phyloP scores from a whole-genome alignment of 2,113 vertebrate species.

The Podarcis muralis region DNA sequence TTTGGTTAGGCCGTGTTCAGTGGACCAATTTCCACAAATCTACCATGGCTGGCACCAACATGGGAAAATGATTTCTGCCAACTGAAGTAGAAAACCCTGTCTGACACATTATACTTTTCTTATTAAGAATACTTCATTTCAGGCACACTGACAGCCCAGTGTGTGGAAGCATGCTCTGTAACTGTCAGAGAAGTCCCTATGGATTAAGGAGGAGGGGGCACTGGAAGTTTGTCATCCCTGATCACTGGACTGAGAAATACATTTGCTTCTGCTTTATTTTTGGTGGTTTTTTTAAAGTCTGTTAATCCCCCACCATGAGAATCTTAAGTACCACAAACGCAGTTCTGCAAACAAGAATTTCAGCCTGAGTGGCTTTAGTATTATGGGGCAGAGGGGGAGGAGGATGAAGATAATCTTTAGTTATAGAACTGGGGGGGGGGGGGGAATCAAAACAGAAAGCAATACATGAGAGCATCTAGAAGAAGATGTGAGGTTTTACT shows the following conservation, averaged over 20 bases:
- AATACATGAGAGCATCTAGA: not conserved
- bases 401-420: not conserved
- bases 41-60: not conserved
- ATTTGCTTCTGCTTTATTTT: slow-evolving; percentile 15
- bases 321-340: slow-evolving; percentile 27
- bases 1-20: not conserved
- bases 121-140: accelerated
- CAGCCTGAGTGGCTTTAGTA: slow-evolving; percentile 19
- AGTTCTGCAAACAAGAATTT: slow-evolving; percentile 20
- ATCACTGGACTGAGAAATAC: slow-evolving; percentile 21
- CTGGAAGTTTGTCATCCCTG: not conserved
- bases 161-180: accelerated
- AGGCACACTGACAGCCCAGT: not conserved
- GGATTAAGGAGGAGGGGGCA: not conserved
- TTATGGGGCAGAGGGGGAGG: not conserved
- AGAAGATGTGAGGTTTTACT: slow-evolving; percentile 1
- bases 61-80: not conserved
- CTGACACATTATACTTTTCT: not conserved
- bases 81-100: not conserved
- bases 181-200: accelerated
- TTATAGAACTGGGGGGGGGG: slow-evolving; percentile 26
- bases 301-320: not conserved
- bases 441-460: slow-evolving; percentile 24
- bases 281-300: not conserved
- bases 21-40: not conserved